A percentile compares a stretch with the other conserved stretches of the same genome.
Evolutionary conservation across 2,888 invertebrate species (phyloP).

Genomic region (Cactoblastis cactorum): DNA sequence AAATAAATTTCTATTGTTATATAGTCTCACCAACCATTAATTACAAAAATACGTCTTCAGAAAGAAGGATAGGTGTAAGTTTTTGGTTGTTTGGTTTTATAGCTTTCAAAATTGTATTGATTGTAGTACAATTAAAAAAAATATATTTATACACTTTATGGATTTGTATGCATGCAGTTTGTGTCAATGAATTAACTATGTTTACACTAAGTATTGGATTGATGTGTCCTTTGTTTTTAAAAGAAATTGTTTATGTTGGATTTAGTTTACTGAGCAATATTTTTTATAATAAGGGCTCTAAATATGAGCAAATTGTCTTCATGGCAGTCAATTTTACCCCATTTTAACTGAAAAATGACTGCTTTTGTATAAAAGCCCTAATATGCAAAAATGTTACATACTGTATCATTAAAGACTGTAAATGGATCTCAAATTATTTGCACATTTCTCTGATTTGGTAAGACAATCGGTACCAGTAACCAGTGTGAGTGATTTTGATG

Average conservation of each 20-base stretch:
- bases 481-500: background rate
- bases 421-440: slow-evolving; percentile 40
- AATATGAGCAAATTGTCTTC: background rate
- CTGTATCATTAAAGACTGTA: slow-evolving; percentile 29
- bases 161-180: slow-evolving; percentile 3
- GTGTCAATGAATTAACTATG: background rate
- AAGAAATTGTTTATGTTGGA: slow-evolving; percentile 13
- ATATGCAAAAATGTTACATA: slow-evolving; percentile 2
- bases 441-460: slow-evolving; percentile 11
- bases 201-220: slow-evolving; percentile 2
- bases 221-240: slow-evolving; percentile 14
- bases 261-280: slow-evolving; percentile 14
- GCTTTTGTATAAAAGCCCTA: background rate
- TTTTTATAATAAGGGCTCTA: background rate
- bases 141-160: background rate
- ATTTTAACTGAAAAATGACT: background rate
- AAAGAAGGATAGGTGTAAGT: too few relatives aligned
- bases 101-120: background rate
- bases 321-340: background rate
- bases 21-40: background rate
- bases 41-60: background rate
- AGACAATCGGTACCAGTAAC: background rate
- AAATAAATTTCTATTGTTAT: background rate
- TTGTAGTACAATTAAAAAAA: background rate
- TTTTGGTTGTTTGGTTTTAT: too few relatives aligned